phyloP scores from a whole-genome alignment of 2,797 vertebrate genomes.

The Triplophysa bombifrons region DNA sequence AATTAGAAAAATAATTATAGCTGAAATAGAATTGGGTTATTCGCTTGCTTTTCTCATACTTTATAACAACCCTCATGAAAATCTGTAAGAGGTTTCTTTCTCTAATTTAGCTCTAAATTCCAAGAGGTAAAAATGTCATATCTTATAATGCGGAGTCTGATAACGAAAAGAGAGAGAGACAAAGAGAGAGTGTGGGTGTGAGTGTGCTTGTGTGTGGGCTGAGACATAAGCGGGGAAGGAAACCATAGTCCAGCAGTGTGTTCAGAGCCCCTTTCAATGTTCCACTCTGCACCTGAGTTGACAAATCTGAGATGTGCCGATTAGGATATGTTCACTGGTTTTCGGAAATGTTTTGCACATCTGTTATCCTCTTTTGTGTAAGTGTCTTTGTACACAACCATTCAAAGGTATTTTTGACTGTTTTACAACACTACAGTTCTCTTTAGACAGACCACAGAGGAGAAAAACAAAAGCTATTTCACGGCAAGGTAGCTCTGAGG shows the following conservation, averaged over 20 bases:
- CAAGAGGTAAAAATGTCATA: neutral
- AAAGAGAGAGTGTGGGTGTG: neutral
- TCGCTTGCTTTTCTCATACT: constrained; percentile 6
- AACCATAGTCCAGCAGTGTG: constrained; percentile 32
- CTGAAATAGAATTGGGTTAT: constrained; percentile 19
- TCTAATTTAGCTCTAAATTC: neutral
- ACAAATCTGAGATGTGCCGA: constrained; percentile 30
- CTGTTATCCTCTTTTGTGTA: constrained; percentile 15
- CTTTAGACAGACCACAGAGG: constrained; percentile 17
- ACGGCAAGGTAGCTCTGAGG: constrained; percentile 35
- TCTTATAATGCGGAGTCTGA: neutral
- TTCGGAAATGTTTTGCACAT: neutral
- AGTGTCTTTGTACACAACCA: constrained; percentile 13
- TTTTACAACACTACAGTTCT: constrained; percentile 24
- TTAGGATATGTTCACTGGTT: constrained; percentile 15
- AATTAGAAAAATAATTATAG: constrained; percentile 14
- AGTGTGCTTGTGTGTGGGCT: neutral
- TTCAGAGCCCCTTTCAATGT: constrained; percentile 39
- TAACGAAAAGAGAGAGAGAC: constrained; percentile 12
- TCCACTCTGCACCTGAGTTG: constrained; percentile 33
- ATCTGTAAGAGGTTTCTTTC: constrained; percentile 2
- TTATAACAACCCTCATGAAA: neutral
- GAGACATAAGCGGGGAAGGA: constrained; percentile 1
- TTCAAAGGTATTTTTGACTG: constrained; percentile 24
- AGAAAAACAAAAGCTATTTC: constrained; percentile 46